Base-by-base conservation (phyloP, 1,140 invertebrate genomes). In the Nymphalis io region DNA sequence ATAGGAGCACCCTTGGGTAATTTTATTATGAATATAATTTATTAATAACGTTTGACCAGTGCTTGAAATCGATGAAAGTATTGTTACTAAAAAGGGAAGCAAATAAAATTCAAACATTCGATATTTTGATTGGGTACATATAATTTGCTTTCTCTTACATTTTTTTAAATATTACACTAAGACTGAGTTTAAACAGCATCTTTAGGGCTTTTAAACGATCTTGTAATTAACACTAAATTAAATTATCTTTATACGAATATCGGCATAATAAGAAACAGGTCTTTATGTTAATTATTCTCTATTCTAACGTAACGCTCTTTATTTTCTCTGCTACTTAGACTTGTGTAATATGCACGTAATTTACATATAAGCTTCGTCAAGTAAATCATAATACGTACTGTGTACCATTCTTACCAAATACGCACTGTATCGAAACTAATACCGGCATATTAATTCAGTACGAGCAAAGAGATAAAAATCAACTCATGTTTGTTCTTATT, bases 181-280 rank as follows among this genome's bases (percentile, higher is more conserved):
- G 20, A 18, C 20, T n/a, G 15, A 20, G n/a, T 51, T 21, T 6
- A 21, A 51, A 20, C 40, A 33, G 10, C 13, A 42, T 51, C 46
- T 18, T 51, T 20, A 18, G 16, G 16, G 20, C 40, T 8, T 42
- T 42, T 18, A 53, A 2, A 15, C 20, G 21, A 23, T 55, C 51
- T 55, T 55, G 20, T 55, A 55, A 55, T 55, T 13, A 55, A 55
- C n/a, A 55, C 51, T 2, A 55, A 21, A 27, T 55, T 2, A 55
- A 21, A 27, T 55, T n/a, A 13, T 23, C 51, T 27, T 15, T 27
- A 27, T 27, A 27, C 51, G 27, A 23, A 13, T 55, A 55, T 21
- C 51, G 51, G 21, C 23, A 23, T 27, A 23, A 11, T 27, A 2
- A 55, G 51, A 55, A 51, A 23, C 51, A n/a, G 16, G 51, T 55